A percentile compares a stretch with the other conserved stretches of the same genome.
Conservation (phyloP, 2,888 invertebrate genomes). For the Zeuzera pyrina region DNA sequence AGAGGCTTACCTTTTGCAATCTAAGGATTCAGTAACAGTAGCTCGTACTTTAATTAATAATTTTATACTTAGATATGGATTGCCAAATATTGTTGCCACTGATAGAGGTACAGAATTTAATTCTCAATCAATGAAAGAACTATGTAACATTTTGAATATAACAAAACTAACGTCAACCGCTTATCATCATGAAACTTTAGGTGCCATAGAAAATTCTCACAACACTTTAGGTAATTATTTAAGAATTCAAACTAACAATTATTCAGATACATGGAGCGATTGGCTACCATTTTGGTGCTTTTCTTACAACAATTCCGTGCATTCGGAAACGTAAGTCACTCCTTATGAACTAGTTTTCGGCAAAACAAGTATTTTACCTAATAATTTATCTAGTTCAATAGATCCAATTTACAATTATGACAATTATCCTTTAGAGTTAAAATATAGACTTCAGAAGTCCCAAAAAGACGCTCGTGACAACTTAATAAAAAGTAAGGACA, state of each 20-base stretch:
- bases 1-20: too few relatives aligned
- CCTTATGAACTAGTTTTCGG: slow-evolving; percentile 1
- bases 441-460: background rate
- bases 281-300: slow-evolving; percentile 3
- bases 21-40: too few relatives aligned
- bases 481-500: background rate
- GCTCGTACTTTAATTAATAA: too few relatives aligned
- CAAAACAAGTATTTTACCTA: too few relatives aligned
- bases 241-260: too few relatives aligned
- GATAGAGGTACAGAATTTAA: slow-evolving; percentile 3
- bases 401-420: too few relatives aligned
- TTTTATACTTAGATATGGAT: too few relatives aligned
- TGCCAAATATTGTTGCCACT: background rate
- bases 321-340: background rate
- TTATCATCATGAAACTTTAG: slow-evolving; percentile 2
- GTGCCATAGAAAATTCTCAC: slow-evolving; percentile 3
- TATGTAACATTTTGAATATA: background rate
- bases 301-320: background rate
- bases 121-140: background rate
- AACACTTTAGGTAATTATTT: slow-evolving; percentile 1
- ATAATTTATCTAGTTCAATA: too few relatives aligned
- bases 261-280: background rate
- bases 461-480: background rate
- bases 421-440: too few relatives aligned
- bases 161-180: slow-evolving; percentile 1